These are phyloP conservation scores for Pammene aurita DNA, from an alignment of 2,888 invertebrate genomes.

Conservation along the genomic window DNA sequence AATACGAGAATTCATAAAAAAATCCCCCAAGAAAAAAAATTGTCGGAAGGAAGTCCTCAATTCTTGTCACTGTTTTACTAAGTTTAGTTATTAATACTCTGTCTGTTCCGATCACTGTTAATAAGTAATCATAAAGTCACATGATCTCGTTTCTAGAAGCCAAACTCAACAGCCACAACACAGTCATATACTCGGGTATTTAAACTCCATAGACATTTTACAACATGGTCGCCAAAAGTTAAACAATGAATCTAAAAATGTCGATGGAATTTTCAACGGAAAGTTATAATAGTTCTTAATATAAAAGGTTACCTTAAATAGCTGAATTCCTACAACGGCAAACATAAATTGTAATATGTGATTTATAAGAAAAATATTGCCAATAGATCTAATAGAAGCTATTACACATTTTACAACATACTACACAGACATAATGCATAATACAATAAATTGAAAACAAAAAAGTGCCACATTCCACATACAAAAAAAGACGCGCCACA, in stretches of 20 bases:
- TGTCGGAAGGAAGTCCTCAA: no score
- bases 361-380: constrained; percentile 99
- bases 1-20: no score
- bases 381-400: constrained; percentile 98
- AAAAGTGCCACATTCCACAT: constrained; percentile 44
- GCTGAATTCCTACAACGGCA: constrained; percentile 99
- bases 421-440: constrained; percentile 76
- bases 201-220: not conserved
- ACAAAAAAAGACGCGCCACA: constrained; percentile 3
- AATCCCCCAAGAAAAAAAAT: no score
- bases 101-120: no score
- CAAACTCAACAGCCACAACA: constrained; percentile 44
- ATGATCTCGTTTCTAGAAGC: constrained; percentile 59
- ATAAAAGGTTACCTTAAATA: constrained; percentile 93
- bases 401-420: constrained; percentile 99
- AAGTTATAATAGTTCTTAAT: not conserved
- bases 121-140: constrained; percentile 50
- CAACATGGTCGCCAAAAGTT: not conserved
- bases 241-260: not conserved
- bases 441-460: constrained; percentile 49
- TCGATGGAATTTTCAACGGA: not conserved
- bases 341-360: constrained; percentile 99
- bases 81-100: no score
- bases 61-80: no score
- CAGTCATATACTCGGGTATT: not conserved